A percentile compares a stretch with the other conserved stretches of the same genome.
Evolutionary conservation across 2,113 vertebrate species (phyloP).

Genomic region (Hippocampus barbouri): DNA sequence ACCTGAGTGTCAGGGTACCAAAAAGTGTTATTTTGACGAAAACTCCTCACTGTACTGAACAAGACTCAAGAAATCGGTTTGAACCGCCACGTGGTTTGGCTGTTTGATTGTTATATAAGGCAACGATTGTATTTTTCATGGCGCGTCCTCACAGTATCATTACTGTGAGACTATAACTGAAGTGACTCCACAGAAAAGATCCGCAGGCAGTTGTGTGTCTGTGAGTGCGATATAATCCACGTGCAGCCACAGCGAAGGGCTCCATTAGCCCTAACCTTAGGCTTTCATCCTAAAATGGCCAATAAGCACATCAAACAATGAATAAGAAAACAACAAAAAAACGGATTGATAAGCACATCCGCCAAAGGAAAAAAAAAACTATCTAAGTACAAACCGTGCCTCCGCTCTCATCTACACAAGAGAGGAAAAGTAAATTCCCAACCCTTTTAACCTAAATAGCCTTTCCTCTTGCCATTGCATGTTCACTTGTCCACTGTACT

Average conservation of each 20-base stretch:
- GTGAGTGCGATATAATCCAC: conserved; percentile 26
- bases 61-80: too few relatives aligned
- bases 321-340: conserved; percentile 16
- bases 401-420: conserved; percentile 29
- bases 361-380: conserved; percentile 37
- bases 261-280: conserved; percentile 53
- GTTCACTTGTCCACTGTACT: conserved; percentile 74
- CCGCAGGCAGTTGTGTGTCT: conserved; percentile 17
- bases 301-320: conserved; percentile 59
- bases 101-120: too few relatives aligned
- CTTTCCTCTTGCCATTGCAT: conserved; percentile 73
- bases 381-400: conserved; percentile 57
- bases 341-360: conserved; percentile 35
- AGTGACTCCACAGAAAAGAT: not conserved
- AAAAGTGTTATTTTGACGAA: too few relatives aligned
- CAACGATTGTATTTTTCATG: too few relatives aligned
- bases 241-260: conserved; percentile 44
- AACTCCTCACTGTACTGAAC: too few relatives aligned
- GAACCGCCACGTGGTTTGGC: too few relatives aligned
- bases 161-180: not conserved
- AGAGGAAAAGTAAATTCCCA: conserved; percentile 40
- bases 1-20: too few relatives aligned
- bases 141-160: not conserved
- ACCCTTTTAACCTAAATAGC: conserved; percentile 74
- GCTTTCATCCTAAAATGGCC: conserved; percentile 46